Evolutionary conservation across 2,888 invertebrate genomes (phyloP).

Genomic region (Eristalis pertinax): DNA sequence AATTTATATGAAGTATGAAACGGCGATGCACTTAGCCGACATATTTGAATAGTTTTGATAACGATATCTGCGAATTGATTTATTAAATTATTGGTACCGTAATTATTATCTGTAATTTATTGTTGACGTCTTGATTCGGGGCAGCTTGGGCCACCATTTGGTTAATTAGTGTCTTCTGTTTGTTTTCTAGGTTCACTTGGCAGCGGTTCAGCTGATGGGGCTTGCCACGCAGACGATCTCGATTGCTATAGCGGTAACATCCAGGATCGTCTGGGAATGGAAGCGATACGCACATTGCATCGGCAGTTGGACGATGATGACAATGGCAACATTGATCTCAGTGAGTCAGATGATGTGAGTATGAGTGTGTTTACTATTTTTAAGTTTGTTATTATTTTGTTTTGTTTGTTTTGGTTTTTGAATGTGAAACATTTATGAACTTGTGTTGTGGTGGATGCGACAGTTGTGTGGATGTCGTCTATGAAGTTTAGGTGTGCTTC

Average conservation of each 20-base stretch:
- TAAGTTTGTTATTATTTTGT: constrained; percentile 75
- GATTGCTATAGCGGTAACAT: constrained; percentile 87
- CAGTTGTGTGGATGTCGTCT: constrained; percentile 7
- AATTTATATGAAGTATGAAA: background rate
- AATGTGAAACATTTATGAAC: constrained; percentile 40
- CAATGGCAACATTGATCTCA: constrained; percentile 97
- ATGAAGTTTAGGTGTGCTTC: constrained; percentile 45
- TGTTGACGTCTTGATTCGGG: constrained; percentile 16
- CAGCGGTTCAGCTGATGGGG: constrained; percentile 79
- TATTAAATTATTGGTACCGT: constrained; percentile 30
- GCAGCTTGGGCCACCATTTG: constrained; percentile 2
- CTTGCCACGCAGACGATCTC: constrained; percentile 85
- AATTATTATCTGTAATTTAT: constrained; percentile 30
- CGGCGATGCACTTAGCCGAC: background rate
- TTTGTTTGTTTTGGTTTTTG: background rate
- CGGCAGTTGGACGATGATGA: constrained; percentile 98
- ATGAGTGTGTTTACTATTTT: constrained; percentile 38
- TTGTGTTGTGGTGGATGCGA: constrained; percentile 6
- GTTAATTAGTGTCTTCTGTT: constrained; percentile 22
- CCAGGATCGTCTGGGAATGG: constrained; percentile 93
- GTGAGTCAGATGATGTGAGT: constrained; percentile 98
- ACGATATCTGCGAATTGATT: constrained; percentile 27
- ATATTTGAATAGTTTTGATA: background rate
- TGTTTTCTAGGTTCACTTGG: constrained; percentile 76
- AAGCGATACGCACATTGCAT: constrained; percentile 96